phyloP scores from a whole-genome alignment of 1,140 invertebrate species.

The Lamellibrachia luymesi region DNA sequence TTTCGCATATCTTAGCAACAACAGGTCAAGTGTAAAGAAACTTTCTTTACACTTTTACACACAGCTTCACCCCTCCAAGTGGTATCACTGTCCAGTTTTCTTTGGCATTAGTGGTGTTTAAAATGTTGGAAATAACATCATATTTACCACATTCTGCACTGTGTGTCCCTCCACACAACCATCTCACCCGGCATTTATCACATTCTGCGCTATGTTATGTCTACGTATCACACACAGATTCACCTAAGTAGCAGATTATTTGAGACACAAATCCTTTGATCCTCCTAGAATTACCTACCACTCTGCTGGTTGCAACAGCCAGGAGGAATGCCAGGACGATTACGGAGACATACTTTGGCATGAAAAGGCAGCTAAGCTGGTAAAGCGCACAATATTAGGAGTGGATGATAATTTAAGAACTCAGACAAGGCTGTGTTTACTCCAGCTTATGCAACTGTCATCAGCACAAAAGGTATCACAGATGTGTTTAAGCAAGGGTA shows the following conservation, averaged over 20 bases:
- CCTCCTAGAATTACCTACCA: neutral
- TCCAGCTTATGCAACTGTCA: neutral
- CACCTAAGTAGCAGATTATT: neutral
- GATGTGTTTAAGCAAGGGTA: neutral
- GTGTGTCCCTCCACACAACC: neutral
- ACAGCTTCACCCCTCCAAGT: too few species aligned
- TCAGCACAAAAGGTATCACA: neutral
- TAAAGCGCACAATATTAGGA: neutral
- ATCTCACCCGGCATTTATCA: neutral
- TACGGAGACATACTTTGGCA: neutral
- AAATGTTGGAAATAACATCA: neutral
- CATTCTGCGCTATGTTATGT: neutral
- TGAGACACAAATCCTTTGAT: neutral
- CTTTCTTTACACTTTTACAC: too few species aligned
- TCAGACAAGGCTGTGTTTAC: neutral
- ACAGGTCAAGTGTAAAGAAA: too few species aligned
- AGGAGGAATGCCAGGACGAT: neutral
- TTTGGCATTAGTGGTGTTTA: neutral
- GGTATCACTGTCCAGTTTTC: neutral
- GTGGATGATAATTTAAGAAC: neutral
- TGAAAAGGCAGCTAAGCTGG: neutral
- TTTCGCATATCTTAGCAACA: too few species aligned
- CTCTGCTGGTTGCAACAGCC: neutral
- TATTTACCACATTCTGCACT: neutral
- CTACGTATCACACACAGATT: neutral